Percentiles rank a stretch among this genome's conserved stretches.
Conservation (phyloP, 1,140 invertebrate genomes). For the Copidosoma floridanum region DNA sequence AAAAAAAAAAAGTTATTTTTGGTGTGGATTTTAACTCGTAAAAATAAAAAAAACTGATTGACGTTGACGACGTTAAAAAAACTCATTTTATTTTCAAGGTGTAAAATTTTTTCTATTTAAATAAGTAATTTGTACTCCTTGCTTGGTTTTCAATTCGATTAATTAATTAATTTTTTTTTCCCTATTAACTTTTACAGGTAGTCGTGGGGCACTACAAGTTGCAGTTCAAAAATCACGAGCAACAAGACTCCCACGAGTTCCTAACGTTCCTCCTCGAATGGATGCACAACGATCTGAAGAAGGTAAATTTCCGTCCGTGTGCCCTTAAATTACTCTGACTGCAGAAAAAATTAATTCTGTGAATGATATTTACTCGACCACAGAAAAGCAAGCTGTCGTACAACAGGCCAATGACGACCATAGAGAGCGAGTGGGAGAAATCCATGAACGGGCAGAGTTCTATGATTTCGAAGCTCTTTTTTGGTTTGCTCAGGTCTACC, state of each 20-base stretch:
- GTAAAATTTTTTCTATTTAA: background rate
- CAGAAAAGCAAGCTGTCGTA: constrained; percentile 34
- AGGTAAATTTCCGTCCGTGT: constrained; percentile 57
- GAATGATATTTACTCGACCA: too few relatives aligned
- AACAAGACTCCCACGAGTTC: constrained; percentile 96
- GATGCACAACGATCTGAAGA: constrained; percentile 85
- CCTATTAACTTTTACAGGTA: constrained; percentile 55
- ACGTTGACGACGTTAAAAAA: too few relatives aligned
- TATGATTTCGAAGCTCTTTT: constrained; percentile 78
- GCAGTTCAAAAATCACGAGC: constrained; percentile 79
- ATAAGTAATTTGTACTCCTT: constrained; percentile 1
- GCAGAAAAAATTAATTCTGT: too few relatives aligned
- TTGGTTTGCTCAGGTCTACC: constrained; percentile 84
- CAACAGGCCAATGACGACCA: constrained; percentile 35
- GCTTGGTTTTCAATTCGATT: background rate
- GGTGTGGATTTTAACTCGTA: too few relatives aligned
- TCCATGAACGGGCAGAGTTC: constrained; percentile 73
- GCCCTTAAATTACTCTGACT: too few relatives aligned
- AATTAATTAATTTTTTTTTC: constrained; percentile 20
- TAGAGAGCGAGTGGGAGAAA: constrained; percentile 75
- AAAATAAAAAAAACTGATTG: too few relatives aligned
- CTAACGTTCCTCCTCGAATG: constrained; percentile 86
- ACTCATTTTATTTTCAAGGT: background rate
- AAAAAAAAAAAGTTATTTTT: too few relatives aligned
- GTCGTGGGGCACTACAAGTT: constrained; percentile 72